Percentiles rank a stretch among this genome's conserved stretches.
Evolutionary conservation across 2,888 invertebrate genomes (phyloP).

Genomic region (Theretra japonica): DNA sequence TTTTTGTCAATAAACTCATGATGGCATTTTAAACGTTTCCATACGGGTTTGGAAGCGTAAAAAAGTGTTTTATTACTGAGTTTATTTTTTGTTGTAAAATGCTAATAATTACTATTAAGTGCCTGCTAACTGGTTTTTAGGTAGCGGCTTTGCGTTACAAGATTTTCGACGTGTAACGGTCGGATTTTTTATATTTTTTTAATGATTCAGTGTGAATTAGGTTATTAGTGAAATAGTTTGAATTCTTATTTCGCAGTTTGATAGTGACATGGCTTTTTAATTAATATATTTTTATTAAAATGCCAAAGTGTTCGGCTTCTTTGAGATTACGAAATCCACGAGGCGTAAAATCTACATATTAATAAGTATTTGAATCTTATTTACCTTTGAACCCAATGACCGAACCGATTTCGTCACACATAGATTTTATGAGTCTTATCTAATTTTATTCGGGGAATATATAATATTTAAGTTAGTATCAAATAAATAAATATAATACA

Average conservation of each 20-base stretch:
- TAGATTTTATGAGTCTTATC: too few relatives aligned
- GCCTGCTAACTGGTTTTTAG: conserved; percentile 6
- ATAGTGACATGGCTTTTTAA: not conserved
- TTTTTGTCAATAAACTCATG: conserved; percentile 57
- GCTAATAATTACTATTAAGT: conserved; percentile 19
- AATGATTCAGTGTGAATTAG: conserved; percentile 18
- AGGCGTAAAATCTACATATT: not conserved
- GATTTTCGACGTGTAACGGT: not conserved
- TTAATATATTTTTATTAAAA: conserved; percentile 8
- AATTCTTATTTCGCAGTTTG: conserved; percentile 1
- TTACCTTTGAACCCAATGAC: not conserved
- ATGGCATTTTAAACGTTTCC: conserved; percentile 41
- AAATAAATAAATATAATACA: too few relatives aligned
- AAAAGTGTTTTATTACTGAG: conserved; percentile 28
- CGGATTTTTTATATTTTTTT: conserved; percentile 1
- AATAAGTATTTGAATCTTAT: not conserved
- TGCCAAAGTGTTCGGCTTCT: not conserved
- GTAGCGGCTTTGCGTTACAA: conserved; percentile 19
- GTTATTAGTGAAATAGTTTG: conserved; percentile 3
- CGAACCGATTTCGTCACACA: not conserved
- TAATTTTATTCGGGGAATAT: too few relatives aligned
- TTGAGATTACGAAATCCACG: not conserved
- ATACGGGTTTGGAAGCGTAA: conserved; percentile 34
- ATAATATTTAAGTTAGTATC: too few relatives aligned
- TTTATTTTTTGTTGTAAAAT: conserved; percentile 24